Conservation (phyloP, 2,797 vertebrate species). For the Limosa lapponica region DNA sequence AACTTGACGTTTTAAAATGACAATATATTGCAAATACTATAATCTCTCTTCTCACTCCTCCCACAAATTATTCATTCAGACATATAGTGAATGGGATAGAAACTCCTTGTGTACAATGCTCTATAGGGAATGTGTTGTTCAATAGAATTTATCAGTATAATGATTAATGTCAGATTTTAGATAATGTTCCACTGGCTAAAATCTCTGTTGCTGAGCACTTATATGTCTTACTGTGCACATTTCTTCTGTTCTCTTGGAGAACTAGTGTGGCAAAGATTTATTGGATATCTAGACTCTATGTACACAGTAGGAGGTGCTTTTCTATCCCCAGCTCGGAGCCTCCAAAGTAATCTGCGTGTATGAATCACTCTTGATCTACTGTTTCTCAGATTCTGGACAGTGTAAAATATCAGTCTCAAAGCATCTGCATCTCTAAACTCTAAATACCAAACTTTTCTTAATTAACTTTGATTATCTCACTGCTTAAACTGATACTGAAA, state of each 20-base stretch:
- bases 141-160: not conserved
- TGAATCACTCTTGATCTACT: not conserved
- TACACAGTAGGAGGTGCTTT: not conserved
- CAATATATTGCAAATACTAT: slow-evolving; percentile 41
- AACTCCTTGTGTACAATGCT: not conserved
- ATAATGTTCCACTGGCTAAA: not conserved
- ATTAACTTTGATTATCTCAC: slow-evolving; percentile 56
- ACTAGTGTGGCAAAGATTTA: not conserved
- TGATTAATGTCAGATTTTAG: not conserved
- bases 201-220: slow-evolving; percentile 11
- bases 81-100: slow-evolving; percentile 19
- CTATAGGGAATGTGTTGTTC: not conserved
- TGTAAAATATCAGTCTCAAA: slow-evolving; percentile 34
- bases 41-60: slow-evolving; percentile 9
- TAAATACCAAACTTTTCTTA: slow-evolving; percentile 52
- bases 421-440: slow-evolving; percentile 28
- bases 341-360: not conserved
- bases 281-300: not conserved
- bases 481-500: slow-evolving; percentile 40
- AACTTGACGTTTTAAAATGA: slow-evolving; percentile 42
- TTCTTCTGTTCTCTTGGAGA: not conserved
- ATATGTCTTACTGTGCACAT: not conserved
- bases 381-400: slow-evolving; percentile 23
- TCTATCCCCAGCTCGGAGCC: not conserved
- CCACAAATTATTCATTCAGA: slow-evolving; percentile 38